phyloP scores from a whole-genome alignment of 2,113 vertebrate genomes.

The Puffinus mauretanicus region DNA sequence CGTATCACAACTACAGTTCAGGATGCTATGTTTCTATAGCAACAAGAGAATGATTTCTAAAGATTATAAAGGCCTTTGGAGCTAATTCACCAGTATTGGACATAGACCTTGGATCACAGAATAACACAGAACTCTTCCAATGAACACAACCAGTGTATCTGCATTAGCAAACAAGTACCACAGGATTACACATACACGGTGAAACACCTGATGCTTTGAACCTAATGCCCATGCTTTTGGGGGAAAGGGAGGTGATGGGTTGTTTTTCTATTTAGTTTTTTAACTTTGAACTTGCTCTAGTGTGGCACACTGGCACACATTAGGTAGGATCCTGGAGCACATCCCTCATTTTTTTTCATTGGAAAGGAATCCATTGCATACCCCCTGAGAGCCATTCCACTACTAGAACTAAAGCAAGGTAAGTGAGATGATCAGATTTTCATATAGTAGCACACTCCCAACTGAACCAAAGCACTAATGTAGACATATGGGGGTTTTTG shows the following conservation, averaged over 20 bases:
- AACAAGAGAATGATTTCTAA: neutral
- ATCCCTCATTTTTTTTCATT: neutral
- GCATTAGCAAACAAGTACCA: neutral
- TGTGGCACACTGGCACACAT: neutral
- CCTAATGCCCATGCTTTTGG: neutral
- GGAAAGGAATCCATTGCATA: neutral
- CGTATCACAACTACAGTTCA: neutral
- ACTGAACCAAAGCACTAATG: neutral
- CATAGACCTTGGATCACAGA: neutral
- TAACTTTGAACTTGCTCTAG: neutral
- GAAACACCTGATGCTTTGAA: neutral
- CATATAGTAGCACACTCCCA: neutral
- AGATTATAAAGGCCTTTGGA: neutral
- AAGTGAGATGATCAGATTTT: neutral
- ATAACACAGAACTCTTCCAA: neutral
- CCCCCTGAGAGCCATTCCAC: neutral
- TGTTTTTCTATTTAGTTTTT: neutral
- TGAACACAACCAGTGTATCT: neutral
- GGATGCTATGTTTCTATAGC: neutral
- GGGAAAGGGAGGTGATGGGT: accelerated
- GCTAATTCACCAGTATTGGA: neutral
- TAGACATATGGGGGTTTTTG: accelerated
- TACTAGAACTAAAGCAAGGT: neutral
- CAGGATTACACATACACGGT: neutral
- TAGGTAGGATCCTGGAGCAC: neutral